Evolutionary conservation across 2,797 vertebrate species (phyloP), one percentile per base, ranked within the genome.

Genomic region (Lacerta agilis): DNA sequence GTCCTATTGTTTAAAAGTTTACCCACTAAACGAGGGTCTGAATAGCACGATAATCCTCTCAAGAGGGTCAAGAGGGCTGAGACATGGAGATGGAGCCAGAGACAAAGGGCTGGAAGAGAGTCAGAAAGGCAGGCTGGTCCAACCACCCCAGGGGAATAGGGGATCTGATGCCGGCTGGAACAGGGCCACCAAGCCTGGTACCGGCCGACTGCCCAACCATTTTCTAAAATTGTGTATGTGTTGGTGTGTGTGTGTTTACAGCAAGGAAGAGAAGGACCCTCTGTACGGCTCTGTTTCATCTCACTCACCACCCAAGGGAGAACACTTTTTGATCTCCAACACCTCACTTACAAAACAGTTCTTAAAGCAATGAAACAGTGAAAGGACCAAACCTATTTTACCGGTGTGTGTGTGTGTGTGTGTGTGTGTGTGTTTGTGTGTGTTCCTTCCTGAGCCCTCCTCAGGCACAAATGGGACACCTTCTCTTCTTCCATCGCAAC

Each of bases 1-100:
- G 96, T 96, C 95, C 96, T 95, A 97, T 97, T 97, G 97, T 97
- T 97, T 90, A 94, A 92, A 94, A 97, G 96, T 97, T 97, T 98
- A 97, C 96, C 96, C 96, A 96, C 95, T 97, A 92, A 95, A 95
- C 95, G 7, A 49, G 96, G 96, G 96, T 95, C 96, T 96, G 87
- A 95, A 96, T 97, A 95, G 94, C 93, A 91, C 95, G 96, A 97
- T 97, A 97, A 98, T 98, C 97, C 97, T 96, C 69, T 91, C 69
- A 64, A 82, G 90, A 84, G 89, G 82, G 86, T 81, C 82, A 81
- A 76, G 79, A 77, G 64, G 79, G 61, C 38, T 72, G 83, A 45
- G 61, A 75, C 69, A 77, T 29, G 71, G 33, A 49, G 81, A 61
- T 80, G 15, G 41, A 58, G 67, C 7, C 9, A 8, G n/a, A 81